Base-by-base conservation (phyloP, 2,113 vertebrate species). In the Anthoscopus minutus region DNA sequence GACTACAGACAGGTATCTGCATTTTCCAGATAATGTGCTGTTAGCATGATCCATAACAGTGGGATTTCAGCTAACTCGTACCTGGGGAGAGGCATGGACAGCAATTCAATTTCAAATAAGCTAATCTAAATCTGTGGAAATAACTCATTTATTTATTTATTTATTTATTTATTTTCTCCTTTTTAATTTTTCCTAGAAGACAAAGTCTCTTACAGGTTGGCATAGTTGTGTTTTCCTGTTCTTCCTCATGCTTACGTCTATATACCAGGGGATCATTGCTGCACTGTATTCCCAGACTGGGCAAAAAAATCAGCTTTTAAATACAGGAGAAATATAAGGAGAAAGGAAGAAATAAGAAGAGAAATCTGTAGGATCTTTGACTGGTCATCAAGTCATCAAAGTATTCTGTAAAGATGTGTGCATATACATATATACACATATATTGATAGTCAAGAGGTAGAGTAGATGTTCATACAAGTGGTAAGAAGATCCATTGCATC, bases 351-450 rank as follows among this genome's bases (percentile, higher is more conserved):
- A 81, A 70, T 8, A 51, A 77, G 27, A 54, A 87, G 28, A 64
- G 37, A 79, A 62, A 88, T 30, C 28, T n/a, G 6, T 13, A 65
- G 12, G 7, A n/a, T 35, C 58, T 73, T 92, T 79, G 33, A 23
- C 53, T 18, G 10, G 16, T 42, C 66, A 82, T 14, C 13, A 72
- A 54, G 31, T 38, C 18, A 69, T 58, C 0, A 1, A 72, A 69
- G n/a, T 28, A 35, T 67, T 81, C 28, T 79, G 23, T 57, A 40
- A 82, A 82, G 53, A 77, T 23, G 6, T n/a, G 5, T 45, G 25
- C 1, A 5, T 9, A 31, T 3, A 15, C 3, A 51, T 4, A 37
- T 3, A 25, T 16, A 64, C 10, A 65, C 2, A 30, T 6, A 47
- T 64, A 86, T 13, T 67, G 50, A 61, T 11, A 62, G 60, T 24